Evolutionary conservation across 2,797 vertebrate species (phyloP), one percentile per base, ranked within the genome.

Genomic region (Oreonectes daqikongensis): DNA sequence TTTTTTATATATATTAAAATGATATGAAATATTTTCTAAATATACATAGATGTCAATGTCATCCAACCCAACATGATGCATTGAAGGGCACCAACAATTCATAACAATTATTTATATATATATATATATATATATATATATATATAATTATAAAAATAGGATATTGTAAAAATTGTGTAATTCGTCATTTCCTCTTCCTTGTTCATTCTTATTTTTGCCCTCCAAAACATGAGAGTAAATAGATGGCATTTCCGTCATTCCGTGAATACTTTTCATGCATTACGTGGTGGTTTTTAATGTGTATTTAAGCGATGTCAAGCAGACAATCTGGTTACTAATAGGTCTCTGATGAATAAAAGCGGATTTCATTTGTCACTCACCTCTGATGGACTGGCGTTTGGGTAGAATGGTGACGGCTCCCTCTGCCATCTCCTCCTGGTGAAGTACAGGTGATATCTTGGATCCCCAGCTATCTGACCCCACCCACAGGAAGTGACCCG

Each of bases 391-490:
- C 88, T 94, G 95, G 26, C 97, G 90, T 86, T 96, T 98, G 79
- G 97, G 97, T 83, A 99, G 92, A 88, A 99, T 96, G 72, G 97
- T 99, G 84, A 99, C 95, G 0, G 97, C 96, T 15, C 97, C 97
- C 87, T 97, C 96, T 0, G 96, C 97, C 91, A 97, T 95, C 86
- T 97, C 96, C 89, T 99, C 97, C 86, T 97, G 94, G 79, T 96
- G 92, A 77, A 97, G 90, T 26, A 99, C 95, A 0, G 97, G 97
- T 12, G 96, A 91, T 6, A 95, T 98, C 91, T 99, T 99, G 81
- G 97, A 98, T 82, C 97, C 97, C 97, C 97, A 99, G 91, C 97
- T 98, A 91, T 99, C 97, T 0, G 97, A 99, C 46, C 97, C 97
- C 92, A 99, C 96, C 97, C 97, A 99, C 91, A 99, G 95, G 88